Evolutionary conservation across 2,113 vertebrate species (phyloP).

Genomic region (Microcebus murinus): DNA sequence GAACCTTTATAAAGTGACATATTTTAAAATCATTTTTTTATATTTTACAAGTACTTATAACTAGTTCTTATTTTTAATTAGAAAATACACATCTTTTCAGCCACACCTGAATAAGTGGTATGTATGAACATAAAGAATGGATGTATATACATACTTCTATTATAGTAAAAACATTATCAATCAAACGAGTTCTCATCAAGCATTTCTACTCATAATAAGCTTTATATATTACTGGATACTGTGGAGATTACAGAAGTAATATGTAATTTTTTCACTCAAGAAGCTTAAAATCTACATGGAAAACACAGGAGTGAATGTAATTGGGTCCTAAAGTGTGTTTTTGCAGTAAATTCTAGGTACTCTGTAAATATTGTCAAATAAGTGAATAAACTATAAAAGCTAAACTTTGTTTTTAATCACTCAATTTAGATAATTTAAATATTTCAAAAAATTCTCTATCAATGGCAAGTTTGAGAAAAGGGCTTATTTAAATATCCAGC

Average conservation of each 20-base stretch:
- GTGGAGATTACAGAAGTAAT: slow-evolving; percentile 10
- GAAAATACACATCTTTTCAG: slow-evolving; percentile 46
- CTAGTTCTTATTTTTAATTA: slow-evolving; percentile 73
- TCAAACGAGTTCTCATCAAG: slow-evolving; percentile 35
- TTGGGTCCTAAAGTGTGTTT: background rate
- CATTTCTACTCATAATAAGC: background rate
- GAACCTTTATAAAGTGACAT: slow-evolving; percentile 61
- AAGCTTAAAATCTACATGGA: slow-evolving; percentile 7
- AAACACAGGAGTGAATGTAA: background rate
- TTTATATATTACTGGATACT: slow-evolving; percentile 13
- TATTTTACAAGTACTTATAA: slow-evolving; percentile 62
- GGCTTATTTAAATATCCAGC: background rate
- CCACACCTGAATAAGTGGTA: slow-evolving; percentile 19
- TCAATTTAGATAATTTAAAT: slow-evolving; percentile 28
- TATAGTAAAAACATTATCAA: slow-evolving; percentile 45
- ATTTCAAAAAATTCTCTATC: slow-evolving; percentile 37
- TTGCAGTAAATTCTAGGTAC: background rate
- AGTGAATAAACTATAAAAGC: slow-evolving; percentile 26
- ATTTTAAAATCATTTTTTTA: slow-evolving; percentile 65
- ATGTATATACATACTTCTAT: background rate
- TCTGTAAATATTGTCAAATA: slow-evolving; percentile 14
- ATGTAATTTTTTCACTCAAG: slow-evolving; percentile 40
- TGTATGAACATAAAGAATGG: background rate
- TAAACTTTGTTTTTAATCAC: background rate
- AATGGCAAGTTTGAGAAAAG: background rate